Evolutionary conservation across 2,888 invertebrate genomes (phyloP).

Genomic region (Watsonalla binaria): DNA sequence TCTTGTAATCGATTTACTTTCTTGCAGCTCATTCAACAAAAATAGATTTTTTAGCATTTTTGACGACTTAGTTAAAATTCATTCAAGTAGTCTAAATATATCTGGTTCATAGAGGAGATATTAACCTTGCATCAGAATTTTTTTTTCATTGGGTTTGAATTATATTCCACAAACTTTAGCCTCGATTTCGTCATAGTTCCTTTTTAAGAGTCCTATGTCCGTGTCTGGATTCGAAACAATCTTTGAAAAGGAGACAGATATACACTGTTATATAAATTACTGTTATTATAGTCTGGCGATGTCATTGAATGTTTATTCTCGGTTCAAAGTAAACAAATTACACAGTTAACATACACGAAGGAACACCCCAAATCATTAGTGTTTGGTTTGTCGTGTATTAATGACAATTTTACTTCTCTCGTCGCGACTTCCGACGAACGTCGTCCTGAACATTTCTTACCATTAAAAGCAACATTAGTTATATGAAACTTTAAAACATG

Average conservation of each 20-base stretch:
- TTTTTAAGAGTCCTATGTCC: too few relatives aligned
- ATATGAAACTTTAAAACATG: slow-evolving; percentile 22
- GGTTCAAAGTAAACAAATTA: background rate
- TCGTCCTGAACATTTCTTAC: slow-evolving; percentile 52
- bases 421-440: slow-evolving; percentile 30
- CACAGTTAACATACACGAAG: slow-evolving; percentile 12
- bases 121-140: too few relatives aligned
- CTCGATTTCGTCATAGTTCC: too few relatives aligned
- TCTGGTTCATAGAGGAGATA: too few relatives aligned
- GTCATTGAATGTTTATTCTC: background rate
- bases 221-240: too few relatives aligned
- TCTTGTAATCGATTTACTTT: slow-evolving; percentile 38
- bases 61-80: too few relatives aligned
- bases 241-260: background rate
- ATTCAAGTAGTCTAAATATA: too few relatives aligned
- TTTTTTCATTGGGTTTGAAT: too few relatives aligned
- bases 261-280: background rate
- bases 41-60: too few relatives aligned
- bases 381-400: slow-evolving; percentile 44
- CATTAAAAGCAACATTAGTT: slow-evolving; percentile 35
- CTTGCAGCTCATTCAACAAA: slow-evolving; percentile 8
- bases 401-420: slow-evolving; percentile 43
- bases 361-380: slow-evolving; percentile 39
- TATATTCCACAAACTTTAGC: too few relatives aligned
- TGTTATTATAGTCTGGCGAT: background rate